Conservation (phyloP, 2,797 vertebrate species). For the Apogon hyalosoma region DNA sequence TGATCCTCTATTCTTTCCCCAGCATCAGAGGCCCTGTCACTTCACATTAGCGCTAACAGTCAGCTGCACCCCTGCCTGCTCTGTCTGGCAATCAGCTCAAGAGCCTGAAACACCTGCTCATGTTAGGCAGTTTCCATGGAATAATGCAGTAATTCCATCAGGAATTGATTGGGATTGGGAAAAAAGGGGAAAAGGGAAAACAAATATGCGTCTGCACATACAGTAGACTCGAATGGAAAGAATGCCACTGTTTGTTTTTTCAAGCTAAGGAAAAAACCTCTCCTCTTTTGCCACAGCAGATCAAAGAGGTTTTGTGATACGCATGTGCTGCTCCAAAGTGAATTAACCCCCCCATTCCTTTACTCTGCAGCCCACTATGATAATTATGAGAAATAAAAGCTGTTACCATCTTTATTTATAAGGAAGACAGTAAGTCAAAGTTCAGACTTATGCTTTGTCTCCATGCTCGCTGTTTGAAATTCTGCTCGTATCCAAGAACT, state of each 20-base stretch:
- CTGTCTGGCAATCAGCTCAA: conserved; percentile 80
- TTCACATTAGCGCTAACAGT: conserved; percentile 77
- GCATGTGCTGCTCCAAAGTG: conserved; percentile 49
- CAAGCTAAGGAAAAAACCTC: conserved; percentile 63
- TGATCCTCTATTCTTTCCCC: conserved; percentile 50
- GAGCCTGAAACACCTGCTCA: conserved; percentile 82
- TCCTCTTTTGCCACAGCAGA: conserved; percentile 62
- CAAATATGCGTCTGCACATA: conserved; percentile 76
- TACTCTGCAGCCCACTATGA: conserved; percentile 52
- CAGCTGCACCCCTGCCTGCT: conserved; percentile 74
- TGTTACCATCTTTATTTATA: conserved; percentile 70
- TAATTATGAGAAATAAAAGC: conserved; percentile 63
- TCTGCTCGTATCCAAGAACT: conserved; percentile 83
- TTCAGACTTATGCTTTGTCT: conserved; percentile 71
- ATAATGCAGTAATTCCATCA: conserved; percentile 83
- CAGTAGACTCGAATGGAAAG: conserved; percentile 79
- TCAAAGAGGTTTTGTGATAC: conserved; percentile 74
- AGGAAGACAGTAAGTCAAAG: conserved; percentile 67
- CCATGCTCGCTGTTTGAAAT: conserved; percentile 75
- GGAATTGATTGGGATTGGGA: conserved; percentile 79
- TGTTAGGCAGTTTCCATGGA: conserved; percentile 81
- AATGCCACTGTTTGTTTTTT: conserved; percentile 81
- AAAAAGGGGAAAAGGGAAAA: conserved; percentile 52
- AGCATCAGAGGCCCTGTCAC: conserved; percentile 73
- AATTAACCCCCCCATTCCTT: conserved; percentile 45